A percentile compares a stretch with the other conserved stretches of the same genome.
Evolutionary conservation across 1,140 invertebrate genomes (phyloP).

Genomic region (Piezodorus guildinii): DNA sequence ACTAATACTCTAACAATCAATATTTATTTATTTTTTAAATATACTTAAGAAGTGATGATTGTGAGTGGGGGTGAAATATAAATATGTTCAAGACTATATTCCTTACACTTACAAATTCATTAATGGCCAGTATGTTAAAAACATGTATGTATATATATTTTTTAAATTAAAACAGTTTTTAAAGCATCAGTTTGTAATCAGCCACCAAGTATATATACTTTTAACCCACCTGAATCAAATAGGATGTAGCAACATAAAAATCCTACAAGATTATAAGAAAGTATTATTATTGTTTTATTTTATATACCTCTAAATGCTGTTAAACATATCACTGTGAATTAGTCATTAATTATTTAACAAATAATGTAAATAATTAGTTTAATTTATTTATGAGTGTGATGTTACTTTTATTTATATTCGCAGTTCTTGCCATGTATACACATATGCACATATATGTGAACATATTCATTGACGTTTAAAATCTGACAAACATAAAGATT

Average conservation of each 20-base stretch:
- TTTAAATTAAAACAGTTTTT: too few relatives aligned
- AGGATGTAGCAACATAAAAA: neutral
- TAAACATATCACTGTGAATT: conserved; percentile 16
- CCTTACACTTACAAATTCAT: too few relatives aligned
- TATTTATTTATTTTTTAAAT: too few relatives aligned
- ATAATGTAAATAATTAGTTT: conserved; percentile 5
- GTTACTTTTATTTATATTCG: conserved; percentile 2
- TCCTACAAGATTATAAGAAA: conserved; percentile 14
- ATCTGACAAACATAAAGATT: neutral
- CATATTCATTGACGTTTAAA: neutral
- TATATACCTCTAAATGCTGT: conserved; percentile 13
- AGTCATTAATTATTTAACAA: conserved; percentile 13
- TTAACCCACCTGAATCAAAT: too few relatives aligned
- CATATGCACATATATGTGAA: neutral
- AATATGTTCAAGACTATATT: too few relatives aligned
- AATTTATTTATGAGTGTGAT: conserved; percentile 16
- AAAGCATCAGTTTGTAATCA: too few relatives aligned
- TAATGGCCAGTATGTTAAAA: too few relatives aligned
- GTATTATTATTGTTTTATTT: conserved; percentile 16
- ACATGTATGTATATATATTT: too few relatives aligned
- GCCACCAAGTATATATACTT: too few relatives aligned
- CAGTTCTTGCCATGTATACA: conserved; percentile 8
- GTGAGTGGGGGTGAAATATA: too few relatives aligned
- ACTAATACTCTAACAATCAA: too few relatives aligned
- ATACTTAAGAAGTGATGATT: too few relatives aligned